A percentile compares a stretch with the other conserved stretches of the same genome.
These are phyloP conservation scores for Leptosomus discolor DNA, from an alignment of 2,113 vertebrate genomes.

Conservation along the genomic window DNA sequence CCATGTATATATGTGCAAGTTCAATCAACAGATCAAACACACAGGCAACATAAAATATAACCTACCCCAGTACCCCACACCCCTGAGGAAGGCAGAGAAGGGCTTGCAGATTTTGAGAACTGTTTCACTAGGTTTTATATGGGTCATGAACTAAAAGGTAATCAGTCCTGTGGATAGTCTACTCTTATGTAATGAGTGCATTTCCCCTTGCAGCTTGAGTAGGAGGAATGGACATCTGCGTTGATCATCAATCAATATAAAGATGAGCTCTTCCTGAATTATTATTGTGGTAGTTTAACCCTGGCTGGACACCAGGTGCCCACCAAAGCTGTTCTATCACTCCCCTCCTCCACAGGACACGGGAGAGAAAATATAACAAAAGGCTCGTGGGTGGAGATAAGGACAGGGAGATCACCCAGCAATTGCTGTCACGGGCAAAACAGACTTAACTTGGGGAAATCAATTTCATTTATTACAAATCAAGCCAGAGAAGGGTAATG, in stretches of 20 bases:
- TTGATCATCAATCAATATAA: background rate
- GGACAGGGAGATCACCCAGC: too few species aligned
- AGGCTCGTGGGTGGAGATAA: too few species aligned
- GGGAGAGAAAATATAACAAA: background rate
- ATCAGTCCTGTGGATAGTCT: background rate
- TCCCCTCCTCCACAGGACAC: background rate
- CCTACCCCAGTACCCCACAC: too few species aligned
- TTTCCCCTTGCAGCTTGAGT: background rate
- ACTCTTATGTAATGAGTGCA: fast-evolving
- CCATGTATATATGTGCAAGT: fast-evolving
- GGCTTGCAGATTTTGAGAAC: background rate
- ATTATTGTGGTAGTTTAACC: background rate
- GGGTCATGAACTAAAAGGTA: background rate
- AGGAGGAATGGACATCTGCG: background rate
- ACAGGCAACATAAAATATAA: background rate
- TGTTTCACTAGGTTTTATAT: background rate
- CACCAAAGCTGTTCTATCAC: background rate
- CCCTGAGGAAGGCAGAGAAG: background rate
- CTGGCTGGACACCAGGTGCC: background rate
- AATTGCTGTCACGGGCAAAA: too few species aligned
- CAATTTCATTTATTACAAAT: too few species aligned
- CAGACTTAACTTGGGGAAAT: too few species aligned
- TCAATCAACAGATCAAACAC: background rate
- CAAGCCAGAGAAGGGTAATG: too few species aligned
- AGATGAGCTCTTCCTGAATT: background rate